Percentiles rank a stretch among this genome's conserved stretches.
phyloP scores from a whole-genome alignment of 2,113 vertebrate species.

The Oreocharis arfaki region DNA sequence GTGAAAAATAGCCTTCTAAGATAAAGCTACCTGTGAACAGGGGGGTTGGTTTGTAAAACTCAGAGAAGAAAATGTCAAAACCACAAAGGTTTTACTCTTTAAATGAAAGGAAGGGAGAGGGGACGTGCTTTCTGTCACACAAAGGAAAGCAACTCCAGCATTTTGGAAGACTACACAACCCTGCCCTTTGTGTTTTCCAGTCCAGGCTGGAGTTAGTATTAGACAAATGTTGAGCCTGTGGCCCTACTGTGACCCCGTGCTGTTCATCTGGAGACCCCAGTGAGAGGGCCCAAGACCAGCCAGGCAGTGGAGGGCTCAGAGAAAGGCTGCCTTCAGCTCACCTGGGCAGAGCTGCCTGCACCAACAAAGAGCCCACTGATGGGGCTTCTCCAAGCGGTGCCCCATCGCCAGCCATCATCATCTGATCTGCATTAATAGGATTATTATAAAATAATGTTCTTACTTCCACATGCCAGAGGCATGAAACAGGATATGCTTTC shows the following conservation, averaged over 20 bases:
- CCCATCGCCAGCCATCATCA: not conserved
- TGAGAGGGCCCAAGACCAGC: not conserved
- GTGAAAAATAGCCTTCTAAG: not conserved
- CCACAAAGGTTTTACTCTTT: not conserved
- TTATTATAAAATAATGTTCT: conserved; percentile 26
- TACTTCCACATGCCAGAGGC: not conserved
- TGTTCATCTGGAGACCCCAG: not conserved
- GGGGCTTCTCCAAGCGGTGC: not conserved
- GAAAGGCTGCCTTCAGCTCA: not conserved
- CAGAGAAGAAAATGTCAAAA: not conserved
- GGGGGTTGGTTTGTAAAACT: not conserved
- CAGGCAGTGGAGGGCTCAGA: rapidly evolving
- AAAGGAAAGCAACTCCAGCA: not conserved
- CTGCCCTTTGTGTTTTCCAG: not conserved
- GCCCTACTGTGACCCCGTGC: not conserved
- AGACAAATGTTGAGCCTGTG: not conserved
- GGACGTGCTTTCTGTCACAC: not conserved
- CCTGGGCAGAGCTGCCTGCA: rapidly evolving
- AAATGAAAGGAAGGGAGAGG: not conserved
- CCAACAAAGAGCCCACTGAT: not conserved
- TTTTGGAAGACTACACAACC: not conserved
- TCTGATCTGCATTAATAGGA: not conserved
- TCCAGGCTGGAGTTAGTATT: not conserved
- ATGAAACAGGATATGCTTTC: conserved; percentile 15
- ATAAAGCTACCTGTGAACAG: not conserved